Evolutionary conservation across 1,140 invertebrate genomes (phyloP).

Genomic region (Bombus affinis): DNA sequence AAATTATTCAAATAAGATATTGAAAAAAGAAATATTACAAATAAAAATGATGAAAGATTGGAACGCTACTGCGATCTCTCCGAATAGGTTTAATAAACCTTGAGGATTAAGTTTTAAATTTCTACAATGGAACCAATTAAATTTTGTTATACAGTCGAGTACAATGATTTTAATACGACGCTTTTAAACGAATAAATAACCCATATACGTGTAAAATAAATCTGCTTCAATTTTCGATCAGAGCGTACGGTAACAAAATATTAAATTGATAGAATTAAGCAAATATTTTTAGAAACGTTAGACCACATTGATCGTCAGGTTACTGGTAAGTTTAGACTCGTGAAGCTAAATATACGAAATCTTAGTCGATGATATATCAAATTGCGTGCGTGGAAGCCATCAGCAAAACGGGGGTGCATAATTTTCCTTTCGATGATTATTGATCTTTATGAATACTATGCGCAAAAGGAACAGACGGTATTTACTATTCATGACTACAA

Average conservation of each 20-base stretch:
- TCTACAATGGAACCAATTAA: background rate
- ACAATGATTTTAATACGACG: background rate
- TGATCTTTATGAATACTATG: background rate
- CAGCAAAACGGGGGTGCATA: background rate
- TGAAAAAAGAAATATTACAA: no score
- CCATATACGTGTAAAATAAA: background rate
- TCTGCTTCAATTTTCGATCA: background rate
- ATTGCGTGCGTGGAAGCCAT: constrained; percentile 14
- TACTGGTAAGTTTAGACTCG: constrained; percentile 12
- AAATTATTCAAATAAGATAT: background rate
- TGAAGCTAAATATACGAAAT: constrained; percentile 12
- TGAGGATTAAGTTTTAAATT: background rate
- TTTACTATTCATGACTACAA: background rate
- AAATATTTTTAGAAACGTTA: background rate
- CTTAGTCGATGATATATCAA: constrained; percentile 6
- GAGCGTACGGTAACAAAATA: background rate
- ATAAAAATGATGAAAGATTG: background rate
- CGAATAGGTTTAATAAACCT: background rate
- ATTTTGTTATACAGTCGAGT: background rate
- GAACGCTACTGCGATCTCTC: background rate
- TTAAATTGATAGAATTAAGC: background rate
- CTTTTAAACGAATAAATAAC: background rate
- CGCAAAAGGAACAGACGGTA: no score
- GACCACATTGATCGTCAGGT: background rate
- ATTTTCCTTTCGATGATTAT: background rate